Evolutionary conservation across 30 jellyfish, hydroid and myxozoan species (phyloP).

Genomic region (Chrysaora quinquecirrha): DNA sequence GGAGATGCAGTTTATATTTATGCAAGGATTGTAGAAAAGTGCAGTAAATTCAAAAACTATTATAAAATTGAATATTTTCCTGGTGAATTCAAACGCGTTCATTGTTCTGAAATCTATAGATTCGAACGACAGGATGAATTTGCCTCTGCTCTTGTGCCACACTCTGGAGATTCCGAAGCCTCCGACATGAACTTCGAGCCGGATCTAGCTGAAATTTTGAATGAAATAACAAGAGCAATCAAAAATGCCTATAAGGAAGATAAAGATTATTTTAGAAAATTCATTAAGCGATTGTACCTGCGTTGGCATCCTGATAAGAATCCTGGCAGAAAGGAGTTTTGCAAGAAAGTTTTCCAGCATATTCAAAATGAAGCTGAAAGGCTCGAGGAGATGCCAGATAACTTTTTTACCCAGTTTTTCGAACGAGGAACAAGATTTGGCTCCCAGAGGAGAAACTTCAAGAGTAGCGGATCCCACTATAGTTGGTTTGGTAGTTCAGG

Average conservation of each 20-base stretch:
- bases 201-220: constrained; percentile 5
- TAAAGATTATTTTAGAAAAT: constrained; percentile 25
- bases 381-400: not conserved
- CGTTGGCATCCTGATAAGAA: constrained; percentile 90
- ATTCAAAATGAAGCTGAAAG: constrained; percentile 47
- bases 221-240: constrained; percentile 43
- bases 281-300: constrained; percentile 62
- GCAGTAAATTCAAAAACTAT: not conserved
- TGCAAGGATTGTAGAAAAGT: constrained; percentile 38
- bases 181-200: not conserved
- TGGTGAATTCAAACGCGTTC: constrained; percentile 27
- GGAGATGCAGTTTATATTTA: constrained; percentile 62
- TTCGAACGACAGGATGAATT: constrained; percentile 25
- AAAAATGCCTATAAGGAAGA: constrained; percentile 23
- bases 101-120: constrained; percentile 20
- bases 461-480: not conserved
- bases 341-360: constrained; percentile 58
- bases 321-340: constrained; percentile 55
- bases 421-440: constrained; percentile 24
- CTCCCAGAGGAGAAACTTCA: not conserved
- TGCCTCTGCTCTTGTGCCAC: not conserved
- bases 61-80: constrained; percentile 29
- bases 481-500: not conserved
- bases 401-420: not conserved
- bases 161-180: not conserved